Conservation (phyloP, 2,113 vertebrate genomes). For the Edolisoma coerulescens region DNA sequence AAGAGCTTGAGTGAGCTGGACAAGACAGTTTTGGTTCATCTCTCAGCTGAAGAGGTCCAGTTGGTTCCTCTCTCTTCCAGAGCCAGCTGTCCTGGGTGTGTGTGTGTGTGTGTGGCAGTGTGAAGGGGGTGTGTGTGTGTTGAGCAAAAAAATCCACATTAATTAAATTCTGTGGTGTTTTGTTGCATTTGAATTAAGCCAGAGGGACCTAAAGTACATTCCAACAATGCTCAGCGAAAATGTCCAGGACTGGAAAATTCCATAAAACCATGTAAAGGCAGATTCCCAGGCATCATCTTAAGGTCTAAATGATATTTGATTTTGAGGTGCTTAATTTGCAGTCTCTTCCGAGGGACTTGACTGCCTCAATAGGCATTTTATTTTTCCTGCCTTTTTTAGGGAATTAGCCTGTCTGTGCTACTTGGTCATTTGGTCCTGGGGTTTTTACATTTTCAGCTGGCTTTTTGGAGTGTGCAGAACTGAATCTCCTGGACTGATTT, state of each 20-base stretch:
- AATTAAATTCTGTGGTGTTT: neutral
- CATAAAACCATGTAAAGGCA: neutral
- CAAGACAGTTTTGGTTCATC: constrained; percentile 40
- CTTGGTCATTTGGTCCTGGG: constrained; percentile 7
- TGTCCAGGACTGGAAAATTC: constrained; percentile 28
- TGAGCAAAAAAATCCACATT: neutral
- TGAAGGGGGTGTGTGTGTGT: neutral
- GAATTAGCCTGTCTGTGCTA: neutral
- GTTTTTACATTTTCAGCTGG: constrained; percentile 9
- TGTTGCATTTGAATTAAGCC: neutral
- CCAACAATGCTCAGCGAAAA: constrained; percentile 19
- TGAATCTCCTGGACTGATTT: constrained; percentile 29
- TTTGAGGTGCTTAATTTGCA: constrained; percentile 16
- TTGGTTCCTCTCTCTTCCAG: constrained; percentile 55
- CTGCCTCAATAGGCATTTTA: neutral
- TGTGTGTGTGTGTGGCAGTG: neutral
- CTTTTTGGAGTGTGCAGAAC: constrained; percentile 31
- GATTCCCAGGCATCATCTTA: neutral
- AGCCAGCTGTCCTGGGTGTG: neutral
- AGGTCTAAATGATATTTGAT: neutral
- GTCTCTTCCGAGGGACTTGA: neutral
- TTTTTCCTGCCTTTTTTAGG: neutral
- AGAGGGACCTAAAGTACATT: neutral
- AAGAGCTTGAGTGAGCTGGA: neutral
- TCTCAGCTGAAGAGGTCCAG: constrained; percentile 22